Evolutionary conservation across 2,113 vertebrate species (phyloP).

Genomic region (Herpailurus yagouaroundi): DNA sequence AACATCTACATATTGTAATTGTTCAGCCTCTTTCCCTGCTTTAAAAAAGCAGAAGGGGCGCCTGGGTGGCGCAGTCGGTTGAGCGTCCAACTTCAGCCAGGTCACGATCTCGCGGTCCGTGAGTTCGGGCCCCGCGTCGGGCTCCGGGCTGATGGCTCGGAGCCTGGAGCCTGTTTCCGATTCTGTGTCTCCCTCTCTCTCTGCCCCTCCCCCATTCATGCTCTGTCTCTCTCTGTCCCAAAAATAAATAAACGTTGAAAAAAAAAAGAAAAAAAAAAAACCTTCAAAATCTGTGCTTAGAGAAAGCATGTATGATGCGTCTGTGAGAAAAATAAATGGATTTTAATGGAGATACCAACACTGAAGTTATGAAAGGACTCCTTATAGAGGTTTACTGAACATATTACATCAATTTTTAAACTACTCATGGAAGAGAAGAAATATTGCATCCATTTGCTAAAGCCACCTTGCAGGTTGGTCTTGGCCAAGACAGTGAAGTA

Average conservation of each 20-base stretch:
- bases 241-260: no score
- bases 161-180: no score
- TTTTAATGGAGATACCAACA: not conserved
- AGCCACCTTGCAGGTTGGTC: not conserved
- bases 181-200: no score
- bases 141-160: no score
- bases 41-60: not conserved
- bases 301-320: not conserved
- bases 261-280: no score
- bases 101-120: no score
- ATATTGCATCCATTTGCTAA: slow-evolving; percentile 12
- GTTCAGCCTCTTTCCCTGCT: not conserved
- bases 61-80: no score
- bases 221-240: no score
- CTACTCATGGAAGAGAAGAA: slow-evolving; percentile 6
- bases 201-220: no score
- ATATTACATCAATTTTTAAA: not conserved
- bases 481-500: not conserved
- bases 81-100: no score
- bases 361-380: not conserved
- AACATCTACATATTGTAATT: not conserved
- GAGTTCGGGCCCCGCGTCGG: no score
- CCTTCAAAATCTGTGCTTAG: not conserved
- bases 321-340: not conserved
- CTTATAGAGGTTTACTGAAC: not conserved